These are phyloP conservation scores for Uria aalge DNA, from an alignment of 2,113 vertebrate species.

Conservation along the genomic window DNA sequence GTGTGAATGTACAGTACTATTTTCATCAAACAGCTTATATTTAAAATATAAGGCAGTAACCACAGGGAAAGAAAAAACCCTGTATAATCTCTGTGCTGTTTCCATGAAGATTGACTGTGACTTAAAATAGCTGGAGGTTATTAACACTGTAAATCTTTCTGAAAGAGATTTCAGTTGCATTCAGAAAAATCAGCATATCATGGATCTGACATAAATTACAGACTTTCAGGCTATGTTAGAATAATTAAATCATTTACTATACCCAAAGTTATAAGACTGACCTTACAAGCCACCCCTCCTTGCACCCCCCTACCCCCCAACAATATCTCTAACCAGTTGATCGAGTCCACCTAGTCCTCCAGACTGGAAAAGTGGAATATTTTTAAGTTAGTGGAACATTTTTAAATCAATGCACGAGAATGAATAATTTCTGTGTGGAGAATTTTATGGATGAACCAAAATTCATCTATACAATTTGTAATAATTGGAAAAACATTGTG, in stretches of 20 bases:
- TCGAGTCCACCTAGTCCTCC: not conserved
- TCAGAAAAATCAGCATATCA: slow-evolving; percentile 8
- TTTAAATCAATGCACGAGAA: not conserved
- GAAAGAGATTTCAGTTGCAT: slow-evolving; percentile 23
- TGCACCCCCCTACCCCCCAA: accelerated
- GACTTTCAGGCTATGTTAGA: not conserved
- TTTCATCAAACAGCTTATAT: slow-evolving; percentile 28
- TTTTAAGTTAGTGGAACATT: not conserved
- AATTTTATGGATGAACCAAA: not conserved
- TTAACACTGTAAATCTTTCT: slow-evolving; percentile 61
- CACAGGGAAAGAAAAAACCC: not conserved
- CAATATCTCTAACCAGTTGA: not conserved
- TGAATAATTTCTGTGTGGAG: not conserved
- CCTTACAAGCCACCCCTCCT: not conserved
- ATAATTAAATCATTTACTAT: slow-evolving; percentile 35
- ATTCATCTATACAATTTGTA: not conserved
- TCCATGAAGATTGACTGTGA: slow-evolving; percentile 43
- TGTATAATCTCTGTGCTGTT: slow-evolving; percentile 5
- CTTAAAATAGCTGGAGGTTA: slow-evolving; percentile 59
- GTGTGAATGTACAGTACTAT: not conserved
- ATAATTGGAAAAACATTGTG: not conserved
- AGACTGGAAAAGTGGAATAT: not conserved
- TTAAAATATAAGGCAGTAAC: slow-evolving; percentile 46
- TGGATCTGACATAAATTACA: slow-evolving; percentile 21
- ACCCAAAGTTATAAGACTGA: not conserved